These are phyloP conservation scores for Drosophila truncata DNA, from an alignment of 1,140 invertebrate species.

Conservation along the genomic window DNA sequence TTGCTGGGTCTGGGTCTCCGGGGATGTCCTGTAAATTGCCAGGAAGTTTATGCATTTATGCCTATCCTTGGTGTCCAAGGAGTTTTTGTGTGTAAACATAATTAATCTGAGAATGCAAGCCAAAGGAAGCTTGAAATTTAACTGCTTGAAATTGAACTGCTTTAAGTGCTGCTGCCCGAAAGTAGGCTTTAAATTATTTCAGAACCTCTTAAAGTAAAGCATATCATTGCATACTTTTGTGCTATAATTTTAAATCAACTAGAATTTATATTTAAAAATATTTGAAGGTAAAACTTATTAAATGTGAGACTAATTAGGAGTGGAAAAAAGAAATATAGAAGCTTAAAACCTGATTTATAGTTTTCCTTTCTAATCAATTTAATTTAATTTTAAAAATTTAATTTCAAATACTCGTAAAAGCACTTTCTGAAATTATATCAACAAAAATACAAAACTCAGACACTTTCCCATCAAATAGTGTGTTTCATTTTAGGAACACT, in stretches of 20 bases:
- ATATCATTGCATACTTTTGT: background rate
- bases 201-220: background rate
- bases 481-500: slow-evolving; percentile 6
- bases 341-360: too few relatives aligned
- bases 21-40: slow-evolving; percentile 14
- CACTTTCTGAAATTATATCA: background rate
- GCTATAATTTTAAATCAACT: background rate
- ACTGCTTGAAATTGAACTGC: background rate
- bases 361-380: background rate
- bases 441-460: too few relatives aligned
- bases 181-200: background rate
- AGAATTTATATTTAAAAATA: background rate
- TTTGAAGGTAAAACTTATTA: too few relatives aligned
- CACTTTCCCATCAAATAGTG: background rate
- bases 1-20: background rate
- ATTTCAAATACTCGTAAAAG: background rate
- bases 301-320: too few relatives aligned
- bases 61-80: background rate
- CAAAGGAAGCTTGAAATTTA: background rate
- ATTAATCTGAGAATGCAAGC: background rate
- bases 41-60: slow-evolving; percentile 8
- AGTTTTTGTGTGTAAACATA: background rate
- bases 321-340: too few relatives aligned
- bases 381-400: too few relatives aligned
- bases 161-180: too few relatives aligned